A percentile compares a stretch with the other conserved stretches of the same genome.
These are phyloP conservation scores for Xiphophorus maculatus DNA, from an alignment of 2,113 vertebrate species.

Conservation along the genomic window DNA sequence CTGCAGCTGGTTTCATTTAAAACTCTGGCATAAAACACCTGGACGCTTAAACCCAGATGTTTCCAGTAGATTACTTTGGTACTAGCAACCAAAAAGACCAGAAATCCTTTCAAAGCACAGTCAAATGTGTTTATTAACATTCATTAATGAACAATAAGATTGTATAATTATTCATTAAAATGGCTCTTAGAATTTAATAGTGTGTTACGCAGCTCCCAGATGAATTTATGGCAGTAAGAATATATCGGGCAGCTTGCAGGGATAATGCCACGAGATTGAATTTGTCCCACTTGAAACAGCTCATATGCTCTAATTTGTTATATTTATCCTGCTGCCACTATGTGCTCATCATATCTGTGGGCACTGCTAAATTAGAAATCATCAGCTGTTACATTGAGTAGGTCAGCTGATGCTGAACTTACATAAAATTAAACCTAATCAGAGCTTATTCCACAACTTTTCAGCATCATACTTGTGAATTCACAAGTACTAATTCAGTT, in stretches of 20 bases:
- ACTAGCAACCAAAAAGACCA: neutral
- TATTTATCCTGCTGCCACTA: slow-evolving; percentile 10
- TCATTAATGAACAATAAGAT: neutral
- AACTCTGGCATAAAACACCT: slow-evolving; percentile 60
- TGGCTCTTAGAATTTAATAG: neutral
- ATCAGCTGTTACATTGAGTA: slow-evolving; percentile 34
- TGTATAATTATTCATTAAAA: neutral
- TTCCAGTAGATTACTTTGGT: slow-evolving; percentile 56
- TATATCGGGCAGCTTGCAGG: slow-evolving; percentile 22
- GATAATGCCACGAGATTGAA: slow-evolving; percentile 2
- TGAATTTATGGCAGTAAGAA: slow-evolving; percentile 10
- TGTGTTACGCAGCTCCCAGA: slow-evolving; percentile 8
- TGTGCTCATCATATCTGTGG: slow-evolving; percentile 24
- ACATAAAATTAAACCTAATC: slow-evolving; percentile 9
- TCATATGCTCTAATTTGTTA: slow-evolving; percentile 24
- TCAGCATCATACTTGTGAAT: neutral
- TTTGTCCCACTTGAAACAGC: slow-evolving; percentile 18
- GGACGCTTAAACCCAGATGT: slow-evolving; percentile 57
- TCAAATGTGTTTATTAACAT: neutral
- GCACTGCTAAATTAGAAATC: slow-evolving; percentile 6
- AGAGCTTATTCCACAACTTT: slow-evolving; percentile 5
- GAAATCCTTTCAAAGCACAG: slow-evolving; percentile 5
- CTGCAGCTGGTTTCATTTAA: slow-evolving; percentile 58
- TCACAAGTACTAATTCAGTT: too few species aligned
- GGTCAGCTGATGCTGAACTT: slow-evolving; percentile 26